These are phyloP conservation scores for Pseudorhiza aurosa DNA, from an alignment of 30 jellyfish, hydroid and myxozoan genomes.

Conservation along the genomic window DNA sequence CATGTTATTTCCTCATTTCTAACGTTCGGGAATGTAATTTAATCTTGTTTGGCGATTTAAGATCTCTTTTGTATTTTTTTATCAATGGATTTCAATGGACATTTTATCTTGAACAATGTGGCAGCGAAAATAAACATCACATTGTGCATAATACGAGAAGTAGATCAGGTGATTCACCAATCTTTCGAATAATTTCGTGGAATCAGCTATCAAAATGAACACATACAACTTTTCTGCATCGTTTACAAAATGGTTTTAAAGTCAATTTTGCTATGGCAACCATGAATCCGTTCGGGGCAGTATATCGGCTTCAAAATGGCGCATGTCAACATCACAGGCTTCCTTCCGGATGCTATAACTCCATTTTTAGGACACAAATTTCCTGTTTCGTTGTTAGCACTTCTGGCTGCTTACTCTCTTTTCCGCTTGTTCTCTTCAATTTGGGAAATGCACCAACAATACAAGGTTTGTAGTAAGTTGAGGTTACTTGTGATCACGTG, in stretches of 20 bases:
- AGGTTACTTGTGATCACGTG: constrained; percentile 39
- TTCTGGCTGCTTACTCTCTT: background rate
- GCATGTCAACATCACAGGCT: constrained; percentile 3
- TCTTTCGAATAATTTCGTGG: too few relatives aligned
- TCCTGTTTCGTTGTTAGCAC: constrained; percentile 16
- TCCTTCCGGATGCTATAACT: background rate
- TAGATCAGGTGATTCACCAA: too few relatives aligned
- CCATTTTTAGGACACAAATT: constrained; percentile 1
- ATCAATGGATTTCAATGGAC: background rate
- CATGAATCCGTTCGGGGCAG: too few relatives aligned
- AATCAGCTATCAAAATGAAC: too few relatives aligned
- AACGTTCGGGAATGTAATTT: background rate
- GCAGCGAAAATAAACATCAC: background rate
- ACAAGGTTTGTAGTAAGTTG: constrained; percentile 19
- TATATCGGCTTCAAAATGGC: constrained; percentile 55
- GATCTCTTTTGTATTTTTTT: background rate
- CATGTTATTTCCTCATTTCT: too few relatives aligned
- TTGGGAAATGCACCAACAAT: background rate
- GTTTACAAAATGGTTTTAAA: too few relatives aligned
- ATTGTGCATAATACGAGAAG: too few relatives aligned
- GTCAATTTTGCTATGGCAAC: too few relatives aligned
- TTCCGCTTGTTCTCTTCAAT: constrained; percentile 5
- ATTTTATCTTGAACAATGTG: background rate
- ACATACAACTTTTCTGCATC: too few relatives aligned
- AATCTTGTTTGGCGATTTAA: background rate